Conservation (phyloP, 2,888 invertebrate genomes). For the Cenopis cana region DNA sequence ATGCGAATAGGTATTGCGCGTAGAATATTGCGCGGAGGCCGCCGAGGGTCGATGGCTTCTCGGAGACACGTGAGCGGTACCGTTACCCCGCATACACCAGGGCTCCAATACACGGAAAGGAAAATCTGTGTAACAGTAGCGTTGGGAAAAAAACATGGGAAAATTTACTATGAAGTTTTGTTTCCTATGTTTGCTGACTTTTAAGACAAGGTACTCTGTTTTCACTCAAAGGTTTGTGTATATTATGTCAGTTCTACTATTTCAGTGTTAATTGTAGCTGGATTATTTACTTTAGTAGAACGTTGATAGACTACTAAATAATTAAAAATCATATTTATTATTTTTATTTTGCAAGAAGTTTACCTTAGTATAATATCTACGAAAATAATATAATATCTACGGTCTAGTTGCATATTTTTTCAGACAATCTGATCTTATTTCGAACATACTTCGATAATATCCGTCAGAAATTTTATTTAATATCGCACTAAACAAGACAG, state of each 20-base stretch:
- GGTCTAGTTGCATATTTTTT: no score
- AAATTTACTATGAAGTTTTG: not conserved
- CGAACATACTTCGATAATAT: no score
- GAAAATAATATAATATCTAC: no score
- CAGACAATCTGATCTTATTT: no score
- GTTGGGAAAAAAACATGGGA: constrained; percentile 55
- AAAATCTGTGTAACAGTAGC: constrained; percentile 72
- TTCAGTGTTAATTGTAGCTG: not conserved
- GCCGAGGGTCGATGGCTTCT: constrained; percentile 81
- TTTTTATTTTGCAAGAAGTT: no score
- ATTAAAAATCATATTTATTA: no score
- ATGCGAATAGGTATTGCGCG: constrained; percentile 66
- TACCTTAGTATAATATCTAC: no score
- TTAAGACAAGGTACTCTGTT: not conserved
- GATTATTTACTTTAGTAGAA: not conserved
- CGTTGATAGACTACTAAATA: not conserved
- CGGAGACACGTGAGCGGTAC: constrained; percentile 81
- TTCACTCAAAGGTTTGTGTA: not conserved
- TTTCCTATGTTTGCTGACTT: not conserved
- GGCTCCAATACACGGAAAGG: constrained; percentile 74
- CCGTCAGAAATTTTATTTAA: no score
- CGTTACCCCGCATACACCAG: constrained; percentile 77
- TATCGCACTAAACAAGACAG: no score
- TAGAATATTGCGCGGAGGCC: constrained; percentile 82
- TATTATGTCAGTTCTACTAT: not conserved